A percentile compares a stretch with the other conserved stretches of the same genome.
phyloP scores from a whole-genome alignment of 2,888 invertebrate species.

The Pomacea canaliculata region DNA sequence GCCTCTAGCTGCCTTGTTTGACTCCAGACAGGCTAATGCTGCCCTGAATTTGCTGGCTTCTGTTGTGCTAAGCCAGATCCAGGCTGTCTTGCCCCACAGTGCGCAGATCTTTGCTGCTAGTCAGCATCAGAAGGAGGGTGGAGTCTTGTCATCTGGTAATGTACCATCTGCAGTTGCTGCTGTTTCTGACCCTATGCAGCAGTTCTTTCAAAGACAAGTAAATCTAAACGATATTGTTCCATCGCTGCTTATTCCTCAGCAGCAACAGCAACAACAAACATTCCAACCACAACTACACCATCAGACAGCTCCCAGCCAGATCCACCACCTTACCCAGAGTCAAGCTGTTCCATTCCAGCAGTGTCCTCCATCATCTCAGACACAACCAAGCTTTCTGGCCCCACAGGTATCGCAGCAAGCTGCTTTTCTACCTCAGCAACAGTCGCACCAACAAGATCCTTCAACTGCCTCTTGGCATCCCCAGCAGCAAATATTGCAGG shows the following conservation, averaged over 20 bases:
- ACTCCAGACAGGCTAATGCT: constrained; percentile 19
- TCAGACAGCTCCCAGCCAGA: not conserved
- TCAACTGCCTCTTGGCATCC: not conserved
- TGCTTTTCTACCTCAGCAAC: not conserved
- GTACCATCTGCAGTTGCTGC: not conserved
- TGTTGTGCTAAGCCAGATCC: constrained; percentile 9
- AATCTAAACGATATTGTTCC: not conserved
- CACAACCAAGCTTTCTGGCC: constrained; percentile 14
- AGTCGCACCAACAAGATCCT: constrained; percentile 2
- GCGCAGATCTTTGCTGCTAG: not conserved
- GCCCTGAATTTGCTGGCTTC: constrained; percentile 16
- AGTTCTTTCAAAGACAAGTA: not conserved
- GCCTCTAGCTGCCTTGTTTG: constrained; percentile 10
- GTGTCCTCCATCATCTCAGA: not conserved
- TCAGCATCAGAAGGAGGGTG: not conserved
- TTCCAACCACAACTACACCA: constrained; percentile 11
- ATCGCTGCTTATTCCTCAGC: no score
- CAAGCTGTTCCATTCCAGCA: constrained; percentile 2
- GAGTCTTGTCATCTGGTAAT: no score
- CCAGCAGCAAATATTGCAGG: constrained; percentile 11
- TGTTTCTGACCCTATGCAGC: not conserved
- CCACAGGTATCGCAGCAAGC: constrained; percentile 8
- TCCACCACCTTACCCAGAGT: constrained; percentile 7
- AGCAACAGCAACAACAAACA: constrained; percentile 25
- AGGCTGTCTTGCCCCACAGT: constrained; percentile 15